Base-by-base conservation (phyloP, 1,140 invertebrate genomes). In the Trichonephila clavipes region DNA sequence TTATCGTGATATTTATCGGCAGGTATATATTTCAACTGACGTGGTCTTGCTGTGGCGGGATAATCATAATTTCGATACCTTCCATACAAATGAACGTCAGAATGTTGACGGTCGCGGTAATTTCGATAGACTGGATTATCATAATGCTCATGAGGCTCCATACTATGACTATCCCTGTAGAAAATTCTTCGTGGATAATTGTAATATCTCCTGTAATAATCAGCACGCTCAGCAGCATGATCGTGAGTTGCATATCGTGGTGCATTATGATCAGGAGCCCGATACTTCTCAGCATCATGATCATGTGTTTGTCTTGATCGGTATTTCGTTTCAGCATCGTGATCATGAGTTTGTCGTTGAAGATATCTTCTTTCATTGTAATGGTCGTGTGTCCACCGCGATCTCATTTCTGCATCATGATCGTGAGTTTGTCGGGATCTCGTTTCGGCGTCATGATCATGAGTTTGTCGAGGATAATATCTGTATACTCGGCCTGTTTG, bases 1-100 rank as follows among this genome's bases (percentile, higher is more conserved):
- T 93, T 93, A 51, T 93, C 92, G 1, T 93, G 92, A 61, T 93
- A 93, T 88, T 82, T 88, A 51, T 93, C 92, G 0, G 92, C n/a
- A 44, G 92, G 92, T 0, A 93, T 44, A 12, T 93, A 93, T 62
- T 88, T 51, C 12, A 93, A 82, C 34, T 93, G 92, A 2, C 59
- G 24, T 18, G 92, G 86, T 64, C 64, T 88, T 18, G 86, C 92
- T 19, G 92, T 93, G 2, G 85, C 85, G 21, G 85, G 92, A 92
- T 87, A 86, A 44, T 18, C 72, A 87, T 77, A 61, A 64, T 93
- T 93, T 51, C 83, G 83, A 88, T 66, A 93, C 24, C 92, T 88
- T 44, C 62, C 92, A 64, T 93, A 93, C 34, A 93, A 82, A 19
- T 93, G 92, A 51, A 72, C 66, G 64, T 93, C 92, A 62, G 92